phyloP scores from a whole-genome alignment of 1,140 invertebrate species.

The Polypedilum pembai region DNA sequence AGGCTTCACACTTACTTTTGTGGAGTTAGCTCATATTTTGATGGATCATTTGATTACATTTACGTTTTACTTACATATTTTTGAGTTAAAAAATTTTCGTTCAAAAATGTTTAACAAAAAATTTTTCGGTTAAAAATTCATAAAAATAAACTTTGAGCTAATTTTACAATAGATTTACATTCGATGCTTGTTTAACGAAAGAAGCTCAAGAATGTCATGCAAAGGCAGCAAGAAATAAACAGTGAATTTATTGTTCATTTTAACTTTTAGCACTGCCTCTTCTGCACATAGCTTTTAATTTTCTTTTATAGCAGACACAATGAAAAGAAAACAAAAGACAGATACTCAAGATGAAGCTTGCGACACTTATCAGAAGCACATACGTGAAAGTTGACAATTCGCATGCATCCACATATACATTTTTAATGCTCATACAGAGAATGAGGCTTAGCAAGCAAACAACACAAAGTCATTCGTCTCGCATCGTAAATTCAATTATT shows the following conservation, averaged over 20 bases:
- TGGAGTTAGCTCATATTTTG: not conserved
- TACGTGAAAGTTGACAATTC: too few species aligned
- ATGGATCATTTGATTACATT: too few species aligned
- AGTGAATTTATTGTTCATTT: conserved; percentile 23
- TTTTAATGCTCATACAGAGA: not conserved
- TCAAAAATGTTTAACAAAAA: too few species aligned
- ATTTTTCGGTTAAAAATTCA: too few species aligned
- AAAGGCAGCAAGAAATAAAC: not conserved
- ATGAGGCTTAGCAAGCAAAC: not conserved
- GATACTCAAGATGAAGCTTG: too few species aligned
- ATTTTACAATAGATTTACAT: not conserved
- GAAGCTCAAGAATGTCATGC: not conserved
- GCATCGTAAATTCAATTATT: conserved; percentile 22
- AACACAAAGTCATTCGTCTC: not conserved
- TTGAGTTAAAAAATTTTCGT: too few species aligned
- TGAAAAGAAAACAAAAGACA: too few species aligned
- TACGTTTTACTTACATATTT: too few species aligned
- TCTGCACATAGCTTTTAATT: conserved; percentile 14
- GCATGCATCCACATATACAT: not conserved
- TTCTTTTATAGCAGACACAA: not conserved
- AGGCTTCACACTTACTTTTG: not conserved
- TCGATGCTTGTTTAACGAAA: not conserved
- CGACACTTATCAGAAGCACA: too few species aligned
- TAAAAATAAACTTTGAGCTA: not conserved
- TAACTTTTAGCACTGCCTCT: not conserved